Evolutionary conservation across 2,113 vertebrate species (phyloP), one percentile per base, ranked within the genome.

Genomic region (Monopterus albus): DNA sequence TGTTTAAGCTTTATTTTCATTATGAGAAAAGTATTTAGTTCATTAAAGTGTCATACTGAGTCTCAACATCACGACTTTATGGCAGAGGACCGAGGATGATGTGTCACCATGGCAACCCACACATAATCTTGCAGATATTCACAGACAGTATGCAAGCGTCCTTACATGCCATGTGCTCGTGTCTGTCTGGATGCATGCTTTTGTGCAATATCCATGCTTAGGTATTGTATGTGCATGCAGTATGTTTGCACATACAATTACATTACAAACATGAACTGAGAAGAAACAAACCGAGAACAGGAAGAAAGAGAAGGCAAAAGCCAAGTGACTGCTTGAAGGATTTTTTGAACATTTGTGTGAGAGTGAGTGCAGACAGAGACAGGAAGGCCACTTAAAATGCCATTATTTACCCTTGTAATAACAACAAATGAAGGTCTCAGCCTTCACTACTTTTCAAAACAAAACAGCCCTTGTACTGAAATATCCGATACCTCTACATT

Each of bases 51-150:
- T 53, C 56, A 75, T 21, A 29, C 63, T 31, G 35, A 75, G 43
- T 66, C 33, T 66, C 28, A 70, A 38, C 72, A 70, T 59, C 59
- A 58, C 47, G 29, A 59, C 35, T 43, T 33, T 61, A 59, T 38
- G 36, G 20, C 50, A 28, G 63, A 65, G 46, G 39, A 74, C 26
- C 12, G 45, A 59, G 57, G 47, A 60, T 0, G 2, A 33, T 40
- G 65, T 60, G 70, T 86, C 36, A 29, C 84, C 77, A 86, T 86
- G 66, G 73, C 56, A 83, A 83, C 80, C 18, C 38, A 28, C 10
- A 2, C 17, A 55, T 49, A 46, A 36, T 60, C 38, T 51, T 31
- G 36, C 58, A 58, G 10, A 68, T 55, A 66, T 47, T 64, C 62
- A 53, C 51, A 40, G 8, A 14, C 36, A 47, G 53, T 56, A 55